Percentiles rank a stretch among this genome's conserved stretches.
phyloP scores from a whole-genome alignment of 2,888 invertebrate species.

The Lissocephala sabroskyi region DNA sequence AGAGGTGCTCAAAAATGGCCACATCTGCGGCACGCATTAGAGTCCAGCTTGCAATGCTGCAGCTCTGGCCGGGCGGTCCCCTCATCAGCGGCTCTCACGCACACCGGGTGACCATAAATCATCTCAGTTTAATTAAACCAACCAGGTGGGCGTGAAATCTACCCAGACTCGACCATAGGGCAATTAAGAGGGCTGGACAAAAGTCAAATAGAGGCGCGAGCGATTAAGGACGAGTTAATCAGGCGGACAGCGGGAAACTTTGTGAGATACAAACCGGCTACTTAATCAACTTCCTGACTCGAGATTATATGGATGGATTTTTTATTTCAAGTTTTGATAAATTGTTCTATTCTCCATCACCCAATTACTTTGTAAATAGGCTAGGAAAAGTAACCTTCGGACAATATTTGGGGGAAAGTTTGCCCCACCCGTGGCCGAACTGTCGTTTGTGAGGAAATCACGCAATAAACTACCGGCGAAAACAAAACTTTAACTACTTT shows the following conservation, averaged over 20 bases:
- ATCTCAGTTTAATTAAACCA: conserved; percentile 60
- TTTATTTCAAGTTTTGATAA: too few species aligned
- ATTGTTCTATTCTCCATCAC: too few species aligned
- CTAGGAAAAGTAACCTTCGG: too few species aligned
- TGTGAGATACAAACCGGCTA: too few species aligned
- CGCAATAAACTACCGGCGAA: conserved; percentile 59
- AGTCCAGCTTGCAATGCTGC: conserved; percentile 32
- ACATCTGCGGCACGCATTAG: conserved; percentile 29
- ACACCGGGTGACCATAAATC: conserved; percentile 46
- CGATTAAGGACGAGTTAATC: too few species aligned
- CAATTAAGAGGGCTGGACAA: conserved; percentile 44
- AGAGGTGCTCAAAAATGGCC: conserved; percentile 23
- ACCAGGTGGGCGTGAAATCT: conserved; percentile 13
- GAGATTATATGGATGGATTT: too few species aligned
- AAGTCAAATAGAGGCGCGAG: conserved; percentile 17
- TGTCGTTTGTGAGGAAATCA: conserved; percentile 55
- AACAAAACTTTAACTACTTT: conserved; percentile 63
- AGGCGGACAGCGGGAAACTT: too few species aligned
- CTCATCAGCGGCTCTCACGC: too few species aligned
- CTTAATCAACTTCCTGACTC: too few species aligned
- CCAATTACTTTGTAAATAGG: too few species aligned
- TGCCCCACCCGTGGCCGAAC: too few species aligned
- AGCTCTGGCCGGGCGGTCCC: neutral
- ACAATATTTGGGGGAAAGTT: too few species aligned
- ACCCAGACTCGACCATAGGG: conserved; percentile 50